Evolutionary conservation across 35 echinoderm and acorn worm species (phyloP), one percentile per base, ranked within the genome.

Genomic region (Ophioderma brevispina): DNA sequence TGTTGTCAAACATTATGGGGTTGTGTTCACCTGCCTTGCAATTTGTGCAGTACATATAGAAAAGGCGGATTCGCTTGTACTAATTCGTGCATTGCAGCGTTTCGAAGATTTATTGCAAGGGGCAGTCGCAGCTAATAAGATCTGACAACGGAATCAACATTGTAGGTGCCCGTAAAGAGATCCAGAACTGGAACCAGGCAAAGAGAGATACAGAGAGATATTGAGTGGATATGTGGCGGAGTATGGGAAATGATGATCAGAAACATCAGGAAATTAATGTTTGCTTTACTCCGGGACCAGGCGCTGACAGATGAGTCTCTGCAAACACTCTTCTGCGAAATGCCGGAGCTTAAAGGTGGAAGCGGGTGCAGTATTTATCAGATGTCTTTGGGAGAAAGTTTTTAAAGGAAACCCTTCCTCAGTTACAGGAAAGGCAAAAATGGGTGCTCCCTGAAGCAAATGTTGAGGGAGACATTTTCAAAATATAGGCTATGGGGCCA

Each of bases 131-230:
- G 40, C 3, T 84, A 10, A 87, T 92, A 14, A 87, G 13, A 17
- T 92, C 90, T 31, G 94, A 95, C 40, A 91, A 95, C 42, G 90
- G 90, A 0, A 85, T 85, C 36, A 90, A 95, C 76, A 75, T 95
- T 5, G 70, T 91, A 1, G 89, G 75, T 21, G 85, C 94, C 39
- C 42, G 52, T 17, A 49, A n/a, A 78, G 81, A 94, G 31, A 56
- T 83, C 23, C 41, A 36, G 0, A 35, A 82, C 0, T 30, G n/a
- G 89, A 77, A 84, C 33, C 31, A 84, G 32, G 31, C 1, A 34
- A 81, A 40, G 4, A 52, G 15, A 40, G 25, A 11, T n/a, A 39
- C 33, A 82, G 80, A 42, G 8, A 13, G 84, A 35, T 5, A 88
- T 80, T 18, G 33, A 80, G 42, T 86, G 89, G 89, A 91, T 33